Evolutionary conservation across 2,888 invertebrate species (phyloP), one percentile per base, ranked within the genome.

Genomic region (Pandemis cinnamomeana): DNA sequence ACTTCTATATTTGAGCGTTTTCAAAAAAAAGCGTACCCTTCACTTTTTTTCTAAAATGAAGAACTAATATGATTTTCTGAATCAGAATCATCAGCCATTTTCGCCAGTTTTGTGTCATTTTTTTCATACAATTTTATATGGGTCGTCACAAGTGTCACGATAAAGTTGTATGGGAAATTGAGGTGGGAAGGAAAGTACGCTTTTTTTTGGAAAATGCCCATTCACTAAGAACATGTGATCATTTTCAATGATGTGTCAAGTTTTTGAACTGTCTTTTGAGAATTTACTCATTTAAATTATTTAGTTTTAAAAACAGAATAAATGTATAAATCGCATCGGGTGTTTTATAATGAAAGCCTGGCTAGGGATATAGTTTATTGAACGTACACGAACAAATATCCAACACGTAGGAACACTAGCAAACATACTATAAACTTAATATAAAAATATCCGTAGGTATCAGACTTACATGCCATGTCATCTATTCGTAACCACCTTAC

Each of bases 401-500:
- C 20, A 44, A 55, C 58, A 73, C 36, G 46, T 71, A 66, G 66
- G 60, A 74, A 27, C 60, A 74, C 60, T 74, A 74, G 71, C 70
- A 74, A 71, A 74, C 67, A 36, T 61, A 71, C 70, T 69, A 74
- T 70, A 60, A 70, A 74, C 66, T 70, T 46, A 70, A 70, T 72
- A 68, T 41, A 67, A 62, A 61, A 70, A 67, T 71, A 74, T 74
- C 46, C 66, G 55, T 20, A 8, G 67, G 67, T 62, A 74, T 74
- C 70, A 74, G 70, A 73, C 73, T 73, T 36, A 51, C 63, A 60
- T 69, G 61, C 71, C 61, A 71, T 51, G 62, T 48, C 8, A 7
- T 53, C 44, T 20, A 51, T 51, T 64, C 11, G 27, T 11, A 58
- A 44, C 27, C 27, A 36, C 2, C 27, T 36, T 36, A 4, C 27